Evolutionary conservation across 1,140 invertebrate species (phyloP).

Genomic region (Platorchestia sp.): DNA sequence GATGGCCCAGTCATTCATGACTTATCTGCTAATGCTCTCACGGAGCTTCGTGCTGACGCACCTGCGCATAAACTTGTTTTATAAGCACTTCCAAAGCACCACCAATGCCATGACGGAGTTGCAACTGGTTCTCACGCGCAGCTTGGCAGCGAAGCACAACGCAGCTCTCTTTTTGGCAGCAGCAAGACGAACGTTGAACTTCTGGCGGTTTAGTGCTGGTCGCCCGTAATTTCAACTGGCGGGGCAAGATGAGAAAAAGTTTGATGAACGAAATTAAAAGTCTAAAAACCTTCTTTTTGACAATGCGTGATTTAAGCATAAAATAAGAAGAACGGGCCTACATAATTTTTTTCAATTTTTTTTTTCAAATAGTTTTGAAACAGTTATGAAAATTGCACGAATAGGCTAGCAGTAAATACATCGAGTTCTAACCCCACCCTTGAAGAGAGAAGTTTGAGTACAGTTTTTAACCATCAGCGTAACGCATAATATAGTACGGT

Average conservation of each 20-base stretch:
- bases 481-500: background rate
- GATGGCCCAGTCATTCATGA: background rate
- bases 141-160: background rate
- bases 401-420: background rate
- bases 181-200: background rate
- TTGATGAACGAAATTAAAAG: too few relatives aligned
- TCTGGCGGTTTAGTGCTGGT: too few relatives aligned
- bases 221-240: too few relatives aligned
- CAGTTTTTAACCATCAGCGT: background rate
- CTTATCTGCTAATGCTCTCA: background rate
- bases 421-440: background rate
- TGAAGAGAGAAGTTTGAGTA: background rate
- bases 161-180: background rate
- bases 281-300: too few relatives aligned
- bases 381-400: background rate
- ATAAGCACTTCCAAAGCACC: background rate
- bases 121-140: background rate
- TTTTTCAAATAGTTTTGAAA: background rate
- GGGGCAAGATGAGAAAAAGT: too few relatives aligned
- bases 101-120: background rate
- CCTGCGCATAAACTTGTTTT: background rate
- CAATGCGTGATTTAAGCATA: background rate
- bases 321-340: background rate
- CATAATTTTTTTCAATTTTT: background rate
- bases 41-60: background rate